Percentiles rank a stretch among this genome's conserved stretches.
Conservation (phyloP, 2,113 vertebrate genomes). For the Zapus hudsonius region DNA sequence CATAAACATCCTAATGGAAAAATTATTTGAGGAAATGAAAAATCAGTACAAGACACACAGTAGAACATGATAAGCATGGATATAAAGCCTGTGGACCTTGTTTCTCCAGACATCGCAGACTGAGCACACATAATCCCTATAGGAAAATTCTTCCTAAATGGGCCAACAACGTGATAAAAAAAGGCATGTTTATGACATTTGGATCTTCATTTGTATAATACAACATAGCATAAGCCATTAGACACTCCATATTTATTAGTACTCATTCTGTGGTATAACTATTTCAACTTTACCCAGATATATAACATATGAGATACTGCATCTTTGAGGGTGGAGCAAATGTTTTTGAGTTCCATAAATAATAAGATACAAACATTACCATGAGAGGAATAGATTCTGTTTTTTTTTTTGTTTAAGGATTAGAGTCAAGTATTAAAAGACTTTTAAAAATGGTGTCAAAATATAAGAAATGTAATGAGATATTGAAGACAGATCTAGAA, state of each 20-base stretch:
- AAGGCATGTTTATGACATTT: neutral
- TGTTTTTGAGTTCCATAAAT: constrained; percentile 8
- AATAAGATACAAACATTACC: neutral
- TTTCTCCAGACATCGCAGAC: neutral
- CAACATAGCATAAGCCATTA: neutral
- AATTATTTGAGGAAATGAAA: neutral
- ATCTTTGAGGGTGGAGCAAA: constrained; percentile 5
- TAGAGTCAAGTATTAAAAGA: constrained; percentile 24
- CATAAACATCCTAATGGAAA: neutral
- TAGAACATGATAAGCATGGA: neutral
- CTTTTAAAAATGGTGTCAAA: constrained; percentile 14
- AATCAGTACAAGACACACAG: neutral
- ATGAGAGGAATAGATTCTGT: neutral
- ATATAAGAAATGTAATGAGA: neutral
- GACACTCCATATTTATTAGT: neutral
- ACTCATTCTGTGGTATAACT: constrained; percentile 1
- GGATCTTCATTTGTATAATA: neutral
- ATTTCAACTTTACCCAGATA: neutral
- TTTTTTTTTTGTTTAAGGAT: neutral
- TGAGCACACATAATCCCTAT: neutral
- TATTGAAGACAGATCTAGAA: neutral
- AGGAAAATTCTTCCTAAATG: neutral
- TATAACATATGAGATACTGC: neutral
- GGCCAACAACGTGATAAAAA: neutral
- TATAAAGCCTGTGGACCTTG: neutral